Evolutionary conservation across 37 sponge, comb jelly and placozoan species (phyloP), one percentile per base, ranked within the genome.

Genomic region (Tethya wilhelma): DNA sequence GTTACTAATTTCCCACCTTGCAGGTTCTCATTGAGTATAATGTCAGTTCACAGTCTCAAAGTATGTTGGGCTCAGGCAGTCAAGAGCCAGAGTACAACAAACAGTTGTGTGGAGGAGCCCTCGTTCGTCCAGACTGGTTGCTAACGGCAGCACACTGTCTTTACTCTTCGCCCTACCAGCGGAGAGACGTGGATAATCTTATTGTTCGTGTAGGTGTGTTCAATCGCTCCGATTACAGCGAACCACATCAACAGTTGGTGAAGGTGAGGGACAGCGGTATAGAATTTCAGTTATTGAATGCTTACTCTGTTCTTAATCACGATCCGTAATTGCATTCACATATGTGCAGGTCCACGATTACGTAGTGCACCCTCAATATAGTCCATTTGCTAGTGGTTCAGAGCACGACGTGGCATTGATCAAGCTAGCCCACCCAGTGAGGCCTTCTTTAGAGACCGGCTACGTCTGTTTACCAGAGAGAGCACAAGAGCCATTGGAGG

Each of bases 71-170:
- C 19, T 19, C 56, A 53, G 56, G 12, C 17, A 53, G 56, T 53
- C 56, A 12, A 53, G 56, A 12, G 17, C 19, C 19, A n/a, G n/a
- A n/a, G n/a, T n/a, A n/a, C n/a, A n/a, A n/a, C n/a, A n/a, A 67
- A 39, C 29, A n/a, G n/a, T n/a, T n/a, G n/a, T 81, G 72, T 81
- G 72, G 81, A 14, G 87, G 87, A 2, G 36, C 87, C 44, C 81
- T 86, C 25, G n/a, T 86, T 23, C 56, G 74, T 14, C 74, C 80
- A 17, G 68, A 74, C 57, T 79, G 80, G 87, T 32, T 86, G 2
- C 30, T 86, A 14, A 86, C 87, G 29, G 87, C 87, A 4, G 87
- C 87, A 23, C 87, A 86, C 74, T 86, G 87, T 40, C 66, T 86
- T 32, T 78, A 68, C 44, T 28, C n/a, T n/a, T n/a, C n/a, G n/a